These are phyloP conservation scores for Branchinecta sandiegonensis DNA, from an alignment of 2,888 invertebrate genomes.

Conservation along the genomic window DNA sequence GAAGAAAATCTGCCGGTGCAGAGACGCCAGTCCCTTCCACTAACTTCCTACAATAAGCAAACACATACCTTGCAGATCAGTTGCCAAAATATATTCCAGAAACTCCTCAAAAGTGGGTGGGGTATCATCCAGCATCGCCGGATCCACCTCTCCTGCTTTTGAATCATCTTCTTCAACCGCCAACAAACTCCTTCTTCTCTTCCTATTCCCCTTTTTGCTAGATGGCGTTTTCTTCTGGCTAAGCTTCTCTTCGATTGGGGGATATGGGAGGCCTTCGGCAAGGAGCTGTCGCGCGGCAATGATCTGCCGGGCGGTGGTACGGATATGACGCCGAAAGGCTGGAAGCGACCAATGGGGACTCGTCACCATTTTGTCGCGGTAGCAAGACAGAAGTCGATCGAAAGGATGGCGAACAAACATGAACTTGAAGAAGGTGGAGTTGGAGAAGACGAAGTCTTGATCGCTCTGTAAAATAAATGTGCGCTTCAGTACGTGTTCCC, in stretches of 20 bases:
- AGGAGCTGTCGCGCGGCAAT: constrained; percentile 10
- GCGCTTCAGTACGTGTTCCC: too few relatives aligned
- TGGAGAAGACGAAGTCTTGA: constrained; percentile 21
- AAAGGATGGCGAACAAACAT: constrained; percentile 24
- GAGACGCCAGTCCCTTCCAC: too few relatives aligned
- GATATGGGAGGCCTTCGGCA: neutral
- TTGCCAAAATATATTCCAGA: constrained; percentile 25
- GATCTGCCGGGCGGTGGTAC: constrained; percentile 18
- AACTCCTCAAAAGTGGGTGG: constrained; percentile 26
- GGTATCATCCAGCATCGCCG: neutral
- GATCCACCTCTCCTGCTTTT: neutral
- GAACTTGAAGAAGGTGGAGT: constrained; percentile 23
- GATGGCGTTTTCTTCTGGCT: neutral
- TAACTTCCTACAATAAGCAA: too few relatives aligned
- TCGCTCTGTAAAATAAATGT: constrained; percentile 17
- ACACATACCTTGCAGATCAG: constrained; percentile 24
- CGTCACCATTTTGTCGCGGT: constrained; percentile 23
- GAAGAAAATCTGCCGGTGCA: too few relatives aligned
- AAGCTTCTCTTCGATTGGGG: constrained; percentile 6
- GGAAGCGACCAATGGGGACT: constrained; percentile 23
- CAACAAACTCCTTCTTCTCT: neutral
- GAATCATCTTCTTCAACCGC: neutral
- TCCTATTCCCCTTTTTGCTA: neutral
- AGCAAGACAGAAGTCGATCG: constrained; percentile 23
- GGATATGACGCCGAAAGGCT: constrained; percentile 20